Percentiles rank a stretch among this genome's conserved stretches.
Evolutionary conservation across 2,797 vertebrate species (phyloP).

Genomic region (Craterocephalus amniculus): DNA sequence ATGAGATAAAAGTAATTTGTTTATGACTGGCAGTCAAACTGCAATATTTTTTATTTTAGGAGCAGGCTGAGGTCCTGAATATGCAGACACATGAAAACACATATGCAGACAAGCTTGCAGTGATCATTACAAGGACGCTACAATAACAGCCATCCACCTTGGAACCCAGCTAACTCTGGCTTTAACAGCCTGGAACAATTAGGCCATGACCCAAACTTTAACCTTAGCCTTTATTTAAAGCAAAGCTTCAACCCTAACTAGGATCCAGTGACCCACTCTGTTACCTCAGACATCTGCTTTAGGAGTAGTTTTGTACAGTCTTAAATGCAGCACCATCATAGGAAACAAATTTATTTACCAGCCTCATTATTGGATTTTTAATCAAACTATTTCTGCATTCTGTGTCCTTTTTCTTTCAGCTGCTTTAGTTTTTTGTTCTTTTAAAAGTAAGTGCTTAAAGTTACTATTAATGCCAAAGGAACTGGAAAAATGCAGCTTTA

Average conservation of each 20-base stretch:
- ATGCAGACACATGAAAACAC: background rate
- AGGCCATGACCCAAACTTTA: background rate
- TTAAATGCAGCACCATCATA: background rate
- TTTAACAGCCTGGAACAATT: background rate
- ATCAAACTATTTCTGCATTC: background rate
- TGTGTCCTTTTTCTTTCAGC: background rate
- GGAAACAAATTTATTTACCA: background rate
- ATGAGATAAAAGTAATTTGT: background rate
- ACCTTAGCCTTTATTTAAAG: background rate
- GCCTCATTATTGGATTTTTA: background rate
- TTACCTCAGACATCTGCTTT: background rate
- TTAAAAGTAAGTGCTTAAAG: background rate
- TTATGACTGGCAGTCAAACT: background rate
- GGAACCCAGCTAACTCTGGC: background rate
- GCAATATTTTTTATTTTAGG: background rate
- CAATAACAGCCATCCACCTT: background rate
- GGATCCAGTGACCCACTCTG: background rate
- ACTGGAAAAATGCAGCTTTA: background rate
- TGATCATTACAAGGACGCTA: background rate
- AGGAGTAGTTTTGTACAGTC: background rate
- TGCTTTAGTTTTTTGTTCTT: too few relatives aligned
- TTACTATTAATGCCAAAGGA: background rate
- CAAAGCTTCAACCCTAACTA: background rate
- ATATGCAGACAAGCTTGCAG: background rate
- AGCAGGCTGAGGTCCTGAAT: background rate